Conservation (phyloP, 2,797 vertebrate species). For the Pseudomugil gertrudae region DNA sequence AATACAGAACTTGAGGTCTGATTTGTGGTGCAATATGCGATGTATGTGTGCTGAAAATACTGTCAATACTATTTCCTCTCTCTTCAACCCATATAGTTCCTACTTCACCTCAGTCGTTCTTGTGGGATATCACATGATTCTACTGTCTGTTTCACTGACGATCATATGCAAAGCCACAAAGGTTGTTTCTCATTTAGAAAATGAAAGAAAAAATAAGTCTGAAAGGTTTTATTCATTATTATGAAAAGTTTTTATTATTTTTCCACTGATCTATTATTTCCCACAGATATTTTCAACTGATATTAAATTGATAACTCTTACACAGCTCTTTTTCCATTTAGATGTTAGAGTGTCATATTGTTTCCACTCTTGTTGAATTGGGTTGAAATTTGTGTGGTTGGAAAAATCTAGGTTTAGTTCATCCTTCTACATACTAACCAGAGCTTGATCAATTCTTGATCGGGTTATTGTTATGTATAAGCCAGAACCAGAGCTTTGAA, state of each 20-base stretch:
- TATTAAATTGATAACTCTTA: not conserved
- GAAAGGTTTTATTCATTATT: too few species aligned
- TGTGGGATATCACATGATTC: not conserved
- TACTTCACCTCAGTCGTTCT: not conserved
- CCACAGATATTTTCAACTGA: not conserved
- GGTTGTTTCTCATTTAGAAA: constrained; percentile 1
- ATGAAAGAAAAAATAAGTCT: not conserved
- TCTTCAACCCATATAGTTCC: not conserved
- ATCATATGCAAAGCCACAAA: not conserved
- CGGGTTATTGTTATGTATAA: too few species aligned
- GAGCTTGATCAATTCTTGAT: not conserved
- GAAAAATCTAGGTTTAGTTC: not conserved
- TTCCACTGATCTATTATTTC: too few species aligned
- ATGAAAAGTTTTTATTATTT: too few species aligned
- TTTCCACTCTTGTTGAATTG: not conserved
- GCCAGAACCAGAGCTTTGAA: too few species aligned
- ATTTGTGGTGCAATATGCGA: not conserved
- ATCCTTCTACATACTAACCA: not conserved
- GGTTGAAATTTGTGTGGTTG: not conserved
- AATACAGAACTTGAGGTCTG: not conserved
- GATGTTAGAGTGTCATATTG: too few species aligned
- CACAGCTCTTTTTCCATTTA: too few species aligned
- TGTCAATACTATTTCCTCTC: not conserved
- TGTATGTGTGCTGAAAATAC: not conserved
- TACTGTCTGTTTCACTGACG: not conserved